Evolutionary conservation across 2,797 vertebrate species (phyloP), one percentile per base, ranked within the genome.

Genomic region (Lerista edwardsae): DNA sequence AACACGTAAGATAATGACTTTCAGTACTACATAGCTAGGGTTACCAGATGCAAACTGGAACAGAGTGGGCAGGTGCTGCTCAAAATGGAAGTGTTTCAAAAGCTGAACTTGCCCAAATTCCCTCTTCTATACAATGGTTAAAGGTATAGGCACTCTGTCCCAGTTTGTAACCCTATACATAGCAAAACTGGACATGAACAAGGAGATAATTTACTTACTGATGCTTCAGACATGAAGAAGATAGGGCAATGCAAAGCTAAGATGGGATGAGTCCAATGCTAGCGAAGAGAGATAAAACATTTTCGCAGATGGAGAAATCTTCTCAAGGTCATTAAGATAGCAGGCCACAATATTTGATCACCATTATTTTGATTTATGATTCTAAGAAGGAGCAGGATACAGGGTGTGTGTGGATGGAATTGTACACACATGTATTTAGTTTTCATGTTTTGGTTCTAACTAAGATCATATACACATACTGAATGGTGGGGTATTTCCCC

Each of bases 131-230:
- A n/a, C n/a, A n/a, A n/a, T n/a, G n/a, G n/a, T n/a, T n/a, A n/a
- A n/a, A n/a, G n/a, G n/a, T n/a, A n/a, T n/a, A n/a, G n/a, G n/a
- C n/a, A n/a, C n/a, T n/a, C n/a, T n/a, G n/a, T n/a, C n/a, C n/a
- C n/a, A n/a, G n/a, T n/a, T n/a, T n/a, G n/a, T n/a, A n/a, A n/a
- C n/a, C n/a, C n/a, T n/a, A n/a, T n/a, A 10, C 17, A 36, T 1
- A 62, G 82, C 21, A 75, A 62, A 27, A 91, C 59, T 84, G 83
- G 83, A 83, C 4, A 77, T 55, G 75, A 87, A 88, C 83, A 90
- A 92, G 87, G 90, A 90, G 86, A 91, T 89, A 84, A 91, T 91
- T 88, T 81, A 19, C 83, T 80, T 86, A 88, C 90, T 89, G 93
- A 90, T 90, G 89, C 90, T 93, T 86, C 88, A 86, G 85, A 90